Evolutionary conservation across 2,888 invertebrate species (phyloP).

Genomic region (Zaprionus lineosus): DNA sequence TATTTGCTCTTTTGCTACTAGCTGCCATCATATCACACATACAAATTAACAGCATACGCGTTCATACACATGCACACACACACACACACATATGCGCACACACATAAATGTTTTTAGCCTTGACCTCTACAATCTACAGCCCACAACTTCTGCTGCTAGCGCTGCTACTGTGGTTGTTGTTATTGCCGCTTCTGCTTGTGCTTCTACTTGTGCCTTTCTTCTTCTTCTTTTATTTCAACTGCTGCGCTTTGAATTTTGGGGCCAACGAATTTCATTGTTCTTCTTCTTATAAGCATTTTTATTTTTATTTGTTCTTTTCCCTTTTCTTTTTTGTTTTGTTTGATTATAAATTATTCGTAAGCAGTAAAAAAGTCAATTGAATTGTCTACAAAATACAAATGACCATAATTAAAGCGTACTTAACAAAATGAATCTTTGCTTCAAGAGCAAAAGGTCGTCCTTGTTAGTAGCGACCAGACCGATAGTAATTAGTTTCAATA

Average conservation of each 20-base stretch:
- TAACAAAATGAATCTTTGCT: too few species aligned
- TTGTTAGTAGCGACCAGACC: too few species aligned
- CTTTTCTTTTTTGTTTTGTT: constrained; percentile 2
- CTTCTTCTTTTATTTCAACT: constrained; percentile 7
- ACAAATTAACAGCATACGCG: too few species aligned
- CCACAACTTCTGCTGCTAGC: constrained; percentile 17
- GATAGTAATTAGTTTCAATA: too few species aligned
- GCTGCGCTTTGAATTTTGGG: constrained; percentile 27
- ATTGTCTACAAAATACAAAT: constrained; percentile 3
- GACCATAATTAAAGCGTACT: not conserved
- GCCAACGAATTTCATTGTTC: constrained; percentile 22
- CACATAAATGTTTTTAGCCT: constrained; percentile 44
- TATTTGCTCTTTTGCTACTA: constrained; percentile 68
- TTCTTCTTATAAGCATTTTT: constrained; percentile 2
- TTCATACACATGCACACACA: constrained; percentile 15
- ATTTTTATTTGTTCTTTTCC: not conserved
- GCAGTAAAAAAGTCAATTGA: constrained; percentile 18
- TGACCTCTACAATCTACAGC: constrained; percentile 65
- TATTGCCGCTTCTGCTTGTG: constrained; percentile 4
- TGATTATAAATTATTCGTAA: constrained; percentile 27
- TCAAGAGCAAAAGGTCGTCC: too few species aligned
- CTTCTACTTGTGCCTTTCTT: constrained; percentile 19
- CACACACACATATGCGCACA: not conserved
- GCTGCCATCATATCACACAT: constrained; percentile 19
- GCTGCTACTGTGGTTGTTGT: too few species aligned